phyloP scores from a whole-genome alignment of 92 coral and sea anemone species.

The Palythoa caribaeorum region DNA sequence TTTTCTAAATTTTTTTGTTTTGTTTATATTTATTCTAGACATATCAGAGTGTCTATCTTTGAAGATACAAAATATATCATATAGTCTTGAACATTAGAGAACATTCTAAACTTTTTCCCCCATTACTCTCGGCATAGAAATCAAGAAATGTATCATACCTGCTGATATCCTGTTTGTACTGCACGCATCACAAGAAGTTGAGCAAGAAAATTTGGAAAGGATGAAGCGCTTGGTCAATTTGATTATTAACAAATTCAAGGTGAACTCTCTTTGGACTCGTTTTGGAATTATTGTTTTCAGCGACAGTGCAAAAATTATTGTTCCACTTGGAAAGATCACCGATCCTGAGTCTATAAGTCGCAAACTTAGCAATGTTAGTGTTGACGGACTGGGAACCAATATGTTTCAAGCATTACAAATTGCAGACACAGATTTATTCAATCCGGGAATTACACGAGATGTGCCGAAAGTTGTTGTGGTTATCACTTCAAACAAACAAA shows the following conservation, averaged over 20 bases:
- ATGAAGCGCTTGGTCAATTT: constrained; percentile 6
- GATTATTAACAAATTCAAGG: constrained; percentile 4
- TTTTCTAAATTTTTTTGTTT: too few relatives aligned
- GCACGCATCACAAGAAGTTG: constrained; percentile 11
- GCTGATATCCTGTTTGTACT: constrained; percentile 3
- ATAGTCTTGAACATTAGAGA: not conserved
- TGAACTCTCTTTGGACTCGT: not conserved
- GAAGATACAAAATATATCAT: too few relatives aligned
- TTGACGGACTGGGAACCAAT: not conserved
- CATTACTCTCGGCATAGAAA: not conserved
- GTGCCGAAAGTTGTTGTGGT: constrained; percentile 8
- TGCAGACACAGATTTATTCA: not conserved
- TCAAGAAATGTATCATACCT: not conserved
- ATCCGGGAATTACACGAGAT: not conserved
- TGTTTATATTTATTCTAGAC: too few relatives aligned
- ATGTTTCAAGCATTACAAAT: constrained; percentile 1
- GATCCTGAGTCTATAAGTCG: not conserved
- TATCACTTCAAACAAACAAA: constrained; percentile 3
- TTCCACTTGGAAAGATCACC: not conserved
- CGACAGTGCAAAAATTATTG: not conserved
- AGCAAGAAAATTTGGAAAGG: constrained; percentile 18
- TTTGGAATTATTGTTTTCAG: constrained; percentile 7
- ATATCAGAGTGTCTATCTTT: too few relatives aligned
- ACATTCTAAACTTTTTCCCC: not conserved
- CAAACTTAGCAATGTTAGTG: not conserved